Base-by-base conservation (phyloP, 1,140 invertebrate species). In the Chionoecetes opilio region DNA sequence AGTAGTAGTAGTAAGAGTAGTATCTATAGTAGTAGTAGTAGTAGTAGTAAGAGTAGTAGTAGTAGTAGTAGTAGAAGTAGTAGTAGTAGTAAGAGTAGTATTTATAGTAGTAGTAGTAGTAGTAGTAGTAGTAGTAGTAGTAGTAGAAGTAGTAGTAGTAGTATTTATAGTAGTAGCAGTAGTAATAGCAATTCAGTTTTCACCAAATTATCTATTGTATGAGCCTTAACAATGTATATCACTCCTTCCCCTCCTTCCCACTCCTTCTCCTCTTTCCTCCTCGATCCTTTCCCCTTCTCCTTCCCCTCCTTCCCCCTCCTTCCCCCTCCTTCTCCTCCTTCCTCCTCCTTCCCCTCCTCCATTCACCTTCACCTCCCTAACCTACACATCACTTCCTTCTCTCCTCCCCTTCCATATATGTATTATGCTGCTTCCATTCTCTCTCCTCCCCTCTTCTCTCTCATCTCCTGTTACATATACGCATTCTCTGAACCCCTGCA, bases 11-110 rank as follows among this genome's bases (percentile, higher is more conserved):
- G 26, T n/a, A 75, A 26, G 1, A 75, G 63, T n/a, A 75, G 63
- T 75, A 75, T n/a, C n/a, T n/a, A n/a, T n/a, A 75, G 63, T n/a
- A 75, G 63, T n/a, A 75, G 63, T 75, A 75, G 63, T n/a, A 75
- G 63, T n/a, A n/a, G 63, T 21, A 11, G 63, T n/a, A 75, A 26
- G 0, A 75, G 11, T 46, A 46, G 41, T 46, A 8, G 63, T 21
- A 11, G 63, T n/a, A 75, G 63, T n/a, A 75, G 11, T 46, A 46
- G 41, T 46, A 8, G 41, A 46, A 8, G 41, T 75, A n/a, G n/a
- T n/a, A 75, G n/a, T 75, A 75, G n/a, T 75, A 75, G n/a, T 75
- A 21, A 75, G 26, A n/a, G n/a, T 75, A 75, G 26, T 75, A 75
- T n/a, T 1, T n/a, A n/a, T 63, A 63, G 53, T 63, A 63, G 53